Evolutionary conservation across 2,888 invertebrate species (phyloP), one percentile per base, ranked within the genome.

Genomic region (Cheilosia urbana): DNA sequence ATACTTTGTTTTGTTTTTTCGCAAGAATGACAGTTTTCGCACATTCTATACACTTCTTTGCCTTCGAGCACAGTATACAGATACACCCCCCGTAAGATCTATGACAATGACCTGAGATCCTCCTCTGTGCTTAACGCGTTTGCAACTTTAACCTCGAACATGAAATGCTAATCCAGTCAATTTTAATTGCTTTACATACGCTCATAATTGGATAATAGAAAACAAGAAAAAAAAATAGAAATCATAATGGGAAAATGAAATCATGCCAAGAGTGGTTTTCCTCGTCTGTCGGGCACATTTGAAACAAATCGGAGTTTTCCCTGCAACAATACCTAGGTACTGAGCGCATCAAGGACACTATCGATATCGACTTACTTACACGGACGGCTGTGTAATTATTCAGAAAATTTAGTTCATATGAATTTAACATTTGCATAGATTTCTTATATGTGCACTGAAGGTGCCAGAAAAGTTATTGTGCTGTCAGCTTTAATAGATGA

Each of bases 341-440:
- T 57, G 45, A 37, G 34, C 71, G 27, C 79, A 79, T 84, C 83
- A 84, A 84, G 83, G 83, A 84, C 79, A 69, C 53, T 58, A 63
- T 78, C 68, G 37, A 49, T 83, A 79, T 73, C 58, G 47, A 47
- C 65, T 65, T 57, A 47, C 58, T 15, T 51, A 62, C 37, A 62
- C 55, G 47, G 45, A 62, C 62, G 47, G 57, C 30, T 69, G 69
- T 57, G 55, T 73, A 65, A 63, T 58, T 73, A 57, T 73, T 73
- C 68, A 79, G 68, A n/a, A 73, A 68, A 83, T 66, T 72, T 57
- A 78, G 47, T 68, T 66, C 66, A 72, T 60, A 72, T 34, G 45
- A 55, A 53, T 58, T 42, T 11, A 21, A 63, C n/a, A 55, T 77
- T 82, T 77, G 63, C 76, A 75, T 76, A 65, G 53, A 82, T 69